Conservation (phyloP, 2,113 vertebrate genomes). For the Sphaerodactylus townsendi region DNA sequence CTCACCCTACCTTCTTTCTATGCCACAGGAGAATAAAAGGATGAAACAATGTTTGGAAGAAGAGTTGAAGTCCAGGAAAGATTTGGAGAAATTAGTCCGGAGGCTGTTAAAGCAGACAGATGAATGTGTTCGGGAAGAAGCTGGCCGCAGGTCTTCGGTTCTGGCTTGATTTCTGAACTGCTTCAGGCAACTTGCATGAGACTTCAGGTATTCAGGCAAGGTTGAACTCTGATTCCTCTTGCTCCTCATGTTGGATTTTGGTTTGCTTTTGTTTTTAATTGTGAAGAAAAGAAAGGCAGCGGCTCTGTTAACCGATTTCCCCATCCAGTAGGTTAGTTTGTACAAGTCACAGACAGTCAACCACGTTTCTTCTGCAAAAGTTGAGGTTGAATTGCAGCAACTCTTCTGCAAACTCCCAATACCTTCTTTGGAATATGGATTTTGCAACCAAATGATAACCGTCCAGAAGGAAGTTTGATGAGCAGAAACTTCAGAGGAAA, state of each 20-base stretch:
- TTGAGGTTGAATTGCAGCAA: slow-evolving; percentile 54
- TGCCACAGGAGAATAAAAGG: slow-evolving; percentile 89
- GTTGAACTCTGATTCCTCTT: slow-evolving; percentile 57
- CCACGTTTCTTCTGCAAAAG: slow-evolving; percentile 29
- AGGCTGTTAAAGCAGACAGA: slow-evolving; percentile 94
- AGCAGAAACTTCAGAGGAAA: slow-evolving; percentile 54
- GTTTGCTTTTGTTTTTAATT: slow-evolving; percentile 43
- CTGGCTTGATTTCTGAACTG: slow-evolving; percentile 50
- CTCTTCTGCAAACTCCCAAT: slow-evolving; percentile 58
- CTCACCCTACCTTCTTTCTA: background rate
- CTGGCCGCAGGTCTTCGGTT: slow-evolving; percentile 74
- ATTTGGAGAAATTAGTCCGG: slow-evolving; percentile 91
- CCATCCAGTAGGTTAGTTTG: slow-evolving; percentile 44
- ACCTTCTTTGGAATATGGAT: slow-evolving; percentile 55
- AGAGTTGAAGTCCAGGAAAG: slow-evolving; percentile 94
- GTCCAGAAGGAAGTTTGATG: slow-evolving; percentile 39
- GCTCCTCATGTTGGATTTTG: slow-evolving; percentile 59
- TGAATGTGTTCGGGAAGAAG: slow-evolving; percentile 87
- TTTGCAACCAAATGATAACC: slow-evolving; percentile 36
- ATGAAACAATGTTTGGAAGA: slow-evolving; percentile 98
- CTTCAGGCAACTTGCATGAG: slow-evolving; percentile 52
- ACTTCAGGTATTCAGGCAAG: slow-evolving; percentile 56
- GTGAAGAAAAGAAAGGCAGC: slow-evolving; percentile 5
- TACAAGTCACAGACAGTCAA: slow-evolving; percentile 13
- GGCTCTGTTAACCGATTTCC: slow-evolving; percentile 35